A percentile compares a stretch with the other conserved stretches of the same genome.
phyloP scores from a whole-genome alignment of 2,797 vertebrate genomes.

The Helarctos malayanus region DNA sequence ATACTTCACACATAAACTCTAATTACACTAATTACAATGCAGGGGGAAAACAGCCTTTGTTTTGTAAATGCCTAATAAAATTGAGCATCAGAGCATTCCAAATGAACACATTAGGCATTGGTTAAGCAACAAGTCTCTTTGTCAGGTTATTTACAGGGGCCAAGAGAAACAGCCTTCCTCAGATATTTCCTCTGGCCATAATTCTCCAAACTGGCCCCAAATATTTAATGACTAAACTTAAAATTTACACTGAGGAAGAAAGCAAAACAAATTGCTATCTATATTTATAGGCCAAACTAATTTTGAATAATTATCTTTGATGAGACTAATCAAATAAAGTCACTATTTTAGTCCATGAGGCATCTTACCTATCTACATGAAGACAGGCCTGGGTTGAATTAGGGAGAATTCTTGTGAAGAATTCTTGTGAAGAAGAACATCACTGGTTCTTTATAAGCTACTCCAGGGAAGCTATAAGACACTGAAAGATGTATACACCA shows the following conservation, averaged over 20 bases:
- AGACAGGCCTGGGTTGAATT: conserved; percentile 30
- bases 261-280: conserved; percentile 58
- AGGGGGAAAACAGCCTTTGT: conserved; percentile 72
- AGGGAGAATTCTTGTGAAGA: not conserved
- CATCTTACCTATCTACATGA: conserved; percentile 4
- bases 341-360: conserved; percentile 57
- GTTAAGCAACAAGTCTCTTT: conserved; percentile 60
- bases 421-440: not conserved
- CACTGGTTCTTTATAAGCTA: not conserved
- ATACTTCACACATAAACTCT: conserved; percentile 73
- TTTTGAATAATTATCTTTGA: conserved; percentile 67
- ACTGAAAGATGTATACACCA: not conserved
- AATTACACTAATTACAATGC: conserved; percentile 83
- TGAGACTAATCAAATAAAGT: conserved; percentile 71
- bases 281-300: conserved; percentile 65
- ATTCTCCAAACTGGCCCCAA: conserved; percentile 36
- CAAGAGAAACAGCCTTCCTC: conserved; percentile 26
- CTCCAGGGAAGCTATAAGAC: not conserved
- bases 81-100: conserved; percentile 62
- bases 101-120: conserved; percentile 42
- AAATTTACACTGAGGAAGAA: conserved; percentile 40
- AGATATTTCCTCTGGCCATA: conserved; percentile 1
- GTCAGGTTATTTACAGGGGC: conserved; percentile 67
- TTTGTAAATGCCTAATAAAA: conserved; percentile 76
- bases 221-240: conserved; percentile 66